Base-by-base conservation (phyloP, 2,797 vertebrate species). In the Sebastes glaucus region DNA sequence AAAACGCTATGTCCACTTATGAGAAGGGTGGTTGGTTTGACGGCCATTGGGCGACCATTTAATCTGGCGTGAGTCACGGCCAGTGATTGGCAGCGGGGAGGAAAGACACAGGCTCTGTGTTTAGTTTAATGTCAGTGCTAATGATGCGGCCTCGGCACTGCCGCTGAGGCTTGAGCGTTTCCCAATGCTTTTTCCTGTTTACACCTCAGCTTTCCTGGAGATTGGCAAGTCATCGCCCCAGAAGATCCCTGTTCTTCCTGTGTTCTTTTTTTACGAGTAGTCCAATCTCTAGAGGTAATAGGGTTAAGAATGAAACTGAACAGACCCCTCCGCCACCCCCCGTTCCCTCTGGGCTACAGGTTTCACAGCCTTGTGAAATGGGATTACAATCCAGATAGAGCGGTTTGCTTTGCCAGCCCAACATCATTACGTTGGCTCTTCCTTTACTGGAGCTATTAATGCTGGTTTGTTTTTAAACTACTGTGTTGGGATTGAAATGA, bases 181-280 rank as follows among this genome's bases (percentile, higher is more conserved):
- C 86, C 86, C 81, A 85, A 49, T 82, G 85, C 86, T 87, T 88
- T 70, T 91, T 94, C 87, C 89, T 93, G 93, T 95, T 95, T 94
- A 94, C 88, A 81, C 82, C 65, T 85, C 83, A 84, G 82, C 80
- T 87, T 89, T 90, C 90, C 90, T 91, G 64, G 89, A 89, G 74
- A 89, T 71, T 79, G 83, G 78, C 59, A 78, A 38, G 27, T 42
- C 55, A 49, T 71, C n/a, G 3, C 27, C 14, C 14, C 25, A 74
- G 11, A 73, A 76, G 65, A 72, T 77, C 49, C 62, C 35, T 69
- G 59, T 42, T 79, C 77, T 66, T 75, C 53, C 35, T 63, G 56
- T 56, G 38, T 49, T 13, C 60, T 70, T 70, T 65, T 73, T 63
- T 74, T 35, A 28, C 59, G 25, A 64, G 14, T 63, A 61, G 46